Conservation (phyloP, 2,797 vertebrate genomes). For the Cynodonichthys magdalenae region DNA sequence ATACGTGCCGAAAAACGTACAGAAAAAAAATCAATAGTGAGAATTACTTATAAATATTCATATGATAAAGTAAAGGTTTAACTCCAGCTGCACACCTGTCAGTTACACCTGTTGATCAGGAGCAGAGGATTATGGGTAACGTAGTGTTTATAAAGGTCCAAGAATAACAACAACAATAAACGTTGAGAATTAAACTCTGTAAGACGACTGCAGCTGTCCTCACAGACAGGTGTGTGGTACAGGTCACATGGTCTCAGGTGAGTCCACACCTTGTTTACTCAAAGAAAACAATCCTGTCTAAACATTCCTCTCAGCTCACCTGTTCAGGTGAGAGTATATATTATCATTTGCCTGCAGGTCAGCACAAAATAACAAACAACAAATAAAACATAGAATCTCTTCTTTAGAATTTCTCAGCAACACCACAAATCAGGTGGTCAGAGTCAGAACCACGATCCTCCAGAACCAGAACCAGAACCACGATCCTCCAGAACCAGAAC, state of each 20-base stretch:
- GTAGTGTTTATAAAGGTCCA: not conserved
- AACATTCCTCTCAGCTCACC: not conserved
- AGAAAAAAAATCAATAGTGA: no score
- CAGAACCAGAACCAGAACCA: not conserved
- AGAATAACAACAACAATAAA: not conserved
- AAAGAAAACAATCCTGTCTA: not conserved
- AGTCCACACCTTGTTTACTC: not conserved
- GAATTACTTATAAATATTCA: no score
- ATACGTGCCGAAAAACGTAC: no score
- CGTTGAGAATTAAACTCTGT: not conserved
- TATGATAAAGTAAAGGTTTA: no score
- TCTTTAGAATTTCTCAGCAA: not conserved
- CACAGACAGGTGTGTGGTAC: not conserved
- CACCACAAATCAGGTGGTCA: not conserved
- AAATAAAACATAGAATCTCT: no score
- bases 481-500: not conserved
- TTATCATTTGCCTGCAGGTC: not conserved
- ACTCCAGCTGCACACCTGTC: no score
- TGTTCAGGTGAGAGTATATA: not conserved
- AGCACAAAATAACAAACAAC: not conserved
- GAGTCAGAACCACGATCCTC: not conserved
- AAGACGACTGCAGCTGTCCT: not conserved
- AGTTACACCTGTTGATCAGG: no score
- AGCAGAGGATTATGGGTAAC: not conserved
- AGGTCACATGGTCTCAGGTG: conserved; percentile 4